These are phyloP conservation scores for Heterodera filipjevi DNA, from an alignment of 2,888 invertebrate species.

Conservation along the genomic window DNA sequence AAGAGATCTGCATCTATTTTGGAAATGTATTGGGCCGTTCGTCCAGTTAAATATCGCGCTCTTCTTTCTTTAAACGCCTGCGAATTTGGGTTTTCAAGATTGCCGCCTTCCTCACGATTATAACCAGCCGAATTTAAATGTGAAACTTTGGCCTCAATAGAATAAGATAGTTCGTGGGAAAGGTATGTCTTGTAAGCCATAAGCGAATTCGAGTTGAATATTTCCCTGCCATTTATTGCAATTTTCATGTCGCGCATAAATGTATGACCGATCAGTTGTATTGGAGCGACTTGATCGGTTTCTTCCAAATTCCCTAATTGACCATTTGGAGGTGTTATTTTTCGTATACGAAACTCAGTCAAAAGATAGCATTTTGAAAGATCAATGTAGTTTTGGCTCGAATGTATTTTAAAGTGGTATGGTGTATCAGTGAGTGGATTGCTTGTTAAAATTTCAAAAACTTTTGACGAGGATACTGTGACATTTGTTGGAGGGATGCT, in stretches of 20 bases:
- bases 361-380: slow-evolving; percentile 5
- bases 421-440: slow-evolving; percentile 25
- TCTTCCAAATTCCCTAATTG: neutral
- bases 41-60: neutral
- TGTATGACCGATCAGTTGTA: slow-evolving; percentile 16
- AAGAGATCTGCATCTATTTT: slow-evolving; percentile 12
- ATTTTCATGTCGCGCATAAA: slow-evolving; percentile 1
- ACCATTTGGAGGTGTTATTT: neutral
- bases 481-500: slow-evolving; percentile 20
- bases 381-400: slow-evolving; percentile 22
- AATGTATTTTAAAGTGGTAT: slow-evolving; percentile 21
- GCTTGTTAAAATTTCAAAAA: slow-evolving; percentile 21
- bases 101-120: neutral
- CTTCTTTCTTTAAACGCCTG: neutral
- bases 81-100: neutral
- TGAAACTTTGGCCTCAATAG: neutral
- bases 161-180: neutral
- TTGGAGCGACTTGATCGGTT: neutral
- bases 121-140: slow-evolving; percentile 9
- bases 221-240: slow-evolving; percentile 5
- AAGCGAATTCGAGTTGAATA: slow-evolving; percentile 5
- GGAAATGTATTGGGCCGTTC: neutral
- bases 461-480: neutral
- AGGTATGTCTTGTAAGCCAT: slow-evolving; percentile 14
- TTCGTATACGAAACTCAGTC: slow-evolving; percentile 6